phyloP scores from a whole-genome alignment of 2,113 vertebrate species.

The Montifringilla adamsi region DNA sequence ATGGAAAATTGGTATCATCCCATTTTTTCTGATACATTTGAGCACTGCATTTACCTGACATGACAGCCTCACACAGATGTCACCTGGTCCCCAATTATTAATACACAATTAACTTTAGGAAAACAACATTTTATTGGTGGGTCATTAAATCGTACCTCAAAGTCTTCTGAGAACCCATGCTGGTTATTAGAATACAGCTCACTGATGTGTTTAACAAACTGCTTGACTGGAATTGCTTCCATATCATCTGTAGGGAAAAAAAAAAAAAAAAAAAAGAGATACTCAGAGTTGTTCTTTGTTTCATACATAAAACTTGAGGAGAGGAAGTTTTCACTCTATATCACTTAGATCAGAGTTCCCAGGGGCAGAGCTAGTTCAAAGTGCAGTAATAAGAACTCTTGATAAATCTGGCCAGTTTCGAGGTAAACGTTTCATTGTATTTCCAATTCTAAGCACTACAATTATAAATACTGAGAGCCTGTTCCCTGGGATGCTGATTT shows the following conservation, averaged over 20 bases:
- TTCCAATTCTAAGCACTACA: not conserved
- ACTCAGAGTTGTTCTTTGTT: slow-evolving; percentile 35
- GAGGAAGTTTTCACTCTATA: not conserved
- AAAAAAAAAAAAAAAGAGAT: slow-evolving; percentile 1
- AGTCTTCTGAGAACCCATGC: slow-evolving; percentile 90
- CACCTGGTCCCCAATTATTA: not conserved
- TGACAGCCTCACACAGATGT: not conserved
- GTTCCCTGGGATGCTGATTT: not conserved
- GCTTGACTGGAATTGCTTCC: slow-evolving; percentile 90
- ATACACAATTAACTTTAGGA: slow-evolving; percentile 20
- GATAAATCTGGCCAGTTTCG: not conserved
- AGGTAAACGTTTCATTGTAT: not conserved
- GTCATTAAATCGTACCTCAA: slow-evolving; percentile 83
- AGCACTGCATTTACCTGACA: not conserved
- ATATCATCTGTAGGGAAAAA: slow-evolving; percentile 86
- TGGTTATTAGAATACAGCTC: slow-evolving; percentile 90
- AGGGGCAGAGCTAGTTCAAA: not conserved
- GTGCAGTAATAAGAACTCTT: not conserved
- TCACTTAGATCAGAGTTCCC: not conserved
- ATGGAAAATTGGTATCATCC: not conserved
- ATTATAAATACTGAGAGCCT: not conserved
- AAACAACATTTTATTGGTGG: not conserved
- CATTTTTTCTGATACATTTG: not conserved
- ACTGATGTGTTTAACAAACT: slow-evolving; percentile 88
- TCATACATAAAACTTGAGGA: not conserved